These are phyloP conservation scores for Petrolisthes cinctipes DNA, from an alignment of 2,888 invertebrate species.

Conservation along the genomic window DNA sequence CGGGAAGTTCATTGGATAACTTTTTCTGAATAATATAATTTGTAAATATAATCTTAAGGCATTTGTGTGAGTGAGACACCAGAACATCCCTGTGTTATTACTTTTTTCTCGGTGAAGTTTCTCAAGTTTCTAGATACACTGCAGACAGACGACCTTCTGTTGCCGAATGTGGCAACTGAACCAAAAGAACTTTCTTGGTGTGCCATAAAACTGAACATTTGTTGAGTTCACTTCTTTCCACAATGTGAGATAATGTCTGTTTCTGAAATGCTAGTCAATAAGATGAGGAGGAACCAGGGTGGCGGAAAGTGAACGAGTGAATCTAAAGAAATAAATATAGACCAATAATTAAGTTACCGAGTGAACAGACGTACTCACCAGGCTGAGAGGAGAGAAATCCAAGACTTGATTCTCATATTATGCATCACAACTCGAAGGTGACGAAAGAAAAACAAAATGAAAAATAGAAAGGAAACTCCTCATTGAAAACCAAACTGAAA, in stretches of 20 bases:
- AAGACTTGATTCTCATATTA: too few relatives aligned
- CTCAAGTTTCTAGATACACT: not conserved
- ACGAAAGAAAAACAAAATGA: too few relatives aligned
- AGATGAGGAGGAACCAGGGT: conserved; percentile 16
- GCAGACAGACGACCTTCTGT: conserved; percentile 8
- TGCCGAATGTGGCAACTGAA: conserved; percentile 48
- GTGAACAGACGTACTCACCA: too few relatives aligned
- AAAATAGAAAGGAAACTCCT: too few relatives aligned
- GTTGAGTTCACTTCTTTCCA: conserved; percentile 15
- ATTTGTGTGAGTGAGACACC: conserved; percentile 52
- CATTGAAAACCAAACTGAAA: too few relatives aligned
- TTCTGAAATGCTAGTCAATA: conserved; percentile 48
- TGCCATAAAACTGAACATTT: conserved; percentile 47
- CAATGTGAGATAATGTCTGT: conserved; percentile 30
- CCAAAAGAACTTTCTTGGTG: conserved; percentile 44
- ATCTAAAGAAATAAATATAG: conserved; percentile 22
- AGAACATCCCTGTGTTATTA: conserved; percentile 34
- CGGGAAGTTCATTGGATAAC: conserved; percentile 36
- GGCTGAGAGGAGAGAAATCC: conserved; percentile 10
- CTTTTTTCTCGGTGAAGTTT: conserved; percentile 3
- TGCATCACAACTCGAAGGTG: too few relatives aligned
- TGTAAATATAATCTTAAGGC: conserved; percentile 60
- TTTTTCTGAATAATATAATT: conserved; percentile 46
- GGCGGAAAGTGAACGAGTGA: conserved; percentile 22
- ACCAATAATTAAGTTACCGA: not conserved